A percentile compares a stretch with the other conserved stretches of the same genome.
Conservation (phyloP, 2,888 invertebrate species). For the Epiblema foenella region DNA sequence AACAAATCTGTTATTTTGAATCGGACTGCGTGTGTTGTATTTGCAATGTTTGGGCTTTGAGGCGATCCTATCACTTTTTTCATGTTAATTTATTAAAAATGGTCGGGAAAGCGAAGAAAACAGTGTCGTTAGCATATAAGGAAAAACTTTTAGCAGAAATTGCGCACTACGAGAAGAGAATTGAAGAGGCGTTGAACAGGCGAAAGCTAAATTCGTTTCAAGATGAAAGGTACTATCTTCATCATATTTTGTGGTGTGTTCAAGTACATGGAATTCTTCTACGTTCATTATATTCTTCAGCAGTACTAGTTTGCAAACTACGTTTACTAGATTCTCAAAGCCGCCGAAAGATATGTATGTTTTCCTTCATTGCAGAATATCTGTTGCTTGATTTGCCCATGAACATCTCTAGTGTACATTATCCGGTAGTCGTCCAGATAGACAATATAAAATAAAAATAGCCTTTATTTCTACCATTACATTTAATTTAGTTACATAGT, state of each 20-base stretch:
- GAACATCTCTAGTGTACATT: no score
- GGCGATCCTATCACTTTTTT: neutral
- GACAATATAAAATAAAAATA: no score
- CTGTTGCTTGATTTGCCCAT: no score
- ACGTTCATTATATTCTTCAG: no score
- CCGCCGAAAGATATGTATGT: neutral
- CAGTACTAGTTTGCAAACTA: no score
- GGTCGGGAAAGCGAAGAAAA: slow-evolving; percentile 41
- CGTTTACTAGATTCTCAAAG: no score
- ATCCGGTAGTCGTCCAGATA: no score
- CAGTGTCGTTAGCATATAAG: slow-evolving; percentile 59
- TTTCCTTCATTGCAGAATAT: no score
- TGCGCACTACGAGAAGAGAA: slow-evolving; percentile 62
- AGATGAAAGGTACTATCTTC: slow-evolving; percentile 56
- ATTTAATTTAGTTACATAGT: no score
- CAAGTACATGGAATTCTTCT: neutral
- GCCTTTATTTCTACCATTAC: no score
- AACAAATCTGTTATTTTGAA: slow-evolving; percentile 39
- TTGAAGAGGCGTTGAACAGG: slow-evolving; percentile 55
- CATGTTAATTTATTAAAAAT: slow-evolving; percentile 12
- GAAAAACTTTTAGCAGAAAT: slow-evolving; percentile 63
- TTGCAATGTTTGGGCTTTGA: neutral
- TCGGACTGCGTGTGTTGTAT: neutral
- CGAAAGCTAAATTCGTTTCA: slow-evolving; percentile 48
- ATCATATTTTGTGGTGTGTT: neutral